Evolutionary conservation across 2,113 vertebrate genomes (phyloP).

Genomic region (Nycticryphes semicollaris): DNA sequence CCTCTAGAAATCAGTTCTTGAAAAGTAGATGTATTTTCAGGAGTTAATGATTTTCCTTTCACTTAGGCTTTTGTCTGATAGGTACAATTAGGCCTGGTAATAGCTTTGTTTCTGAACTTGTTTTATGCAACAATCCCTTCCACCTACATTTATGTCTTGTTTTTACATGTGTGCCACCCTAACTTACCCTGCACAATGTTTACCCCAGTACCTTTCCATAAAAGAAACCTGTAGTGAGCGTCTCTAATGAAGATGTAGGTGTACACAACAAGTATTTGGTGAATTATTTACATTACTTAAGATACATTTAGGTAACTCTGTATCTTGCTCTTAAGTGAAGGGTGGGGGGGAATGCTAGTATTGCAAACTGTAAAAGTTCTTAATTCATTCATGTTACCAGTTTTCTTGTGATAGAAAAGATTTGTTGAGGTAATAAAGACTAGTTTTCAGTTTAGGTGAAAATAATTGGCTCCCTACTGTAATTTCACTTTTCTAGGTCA

Average conservation of each 20-base stretch:
- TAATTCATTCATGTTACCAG: background rate
- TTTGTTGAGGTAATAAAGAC: background rate
- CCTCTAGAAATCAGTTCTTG: background rate
- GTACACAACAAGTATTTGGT: background rate
- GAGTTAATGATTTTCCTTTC: background rate
- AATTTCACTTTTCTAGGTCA: background rate
- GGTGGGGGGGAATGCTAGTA: background rate
- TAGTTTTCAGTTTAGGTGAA: background rate
- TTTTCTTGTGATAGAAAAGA: background rate
- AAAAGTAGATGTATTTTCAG: background rate
- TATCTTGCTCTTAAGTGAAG: background rate
- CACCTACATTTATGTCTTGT: background rate
- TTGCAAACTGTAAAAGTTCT: background rate
- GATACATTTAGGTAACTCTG: background rate
- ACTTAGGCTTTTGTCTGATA: background rate
- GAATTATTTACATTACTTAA: background rate
- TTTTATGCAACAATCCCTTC: background rate
- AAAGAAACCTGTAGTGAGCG: background rate
- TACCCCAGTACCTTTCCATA: background rate
- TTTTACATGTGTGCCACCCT: background rate
- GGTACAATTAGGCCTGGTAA: background rate
- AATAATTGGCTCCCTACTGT: background rate
- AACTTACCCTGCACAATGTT: background rate
- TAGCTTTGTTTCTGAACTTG: background rate
- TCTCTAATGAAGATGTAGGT: background rate